Conservation (phyloP, 2,797 vertebrate species). For the Notolabrus celidotus region DNA sequence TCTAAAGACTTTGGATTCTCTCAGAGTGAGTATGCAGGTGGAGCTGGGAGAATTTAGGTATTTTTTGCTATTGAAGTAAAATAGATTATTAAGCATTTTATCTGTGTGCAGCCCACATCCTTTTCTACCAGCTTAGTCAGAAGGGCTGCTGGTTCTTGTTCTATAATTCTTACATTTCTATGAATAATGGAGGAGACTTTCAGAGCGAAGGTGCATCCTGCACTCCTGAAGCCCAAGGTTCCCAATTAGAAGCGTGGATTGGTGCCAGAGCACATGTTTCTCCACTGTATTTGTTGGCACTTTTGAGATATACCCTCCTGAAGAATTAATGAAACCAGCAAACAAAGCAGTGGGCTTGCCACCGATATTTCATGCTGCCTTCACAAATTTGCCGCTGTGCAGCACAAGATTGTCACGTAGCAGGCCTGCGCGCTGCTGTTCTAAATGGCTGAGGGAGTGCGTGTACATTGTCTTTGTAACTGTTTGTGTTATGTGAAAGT, state of each 20-base stretch:
- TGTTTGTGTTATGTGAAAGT: constrained; percentile 71
- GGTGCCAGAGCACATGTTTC: constrained; percentile 86
- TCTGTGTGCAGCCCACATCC: constrained; percentile 56
- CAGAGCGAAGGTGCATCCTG: constrained; percentile 82
- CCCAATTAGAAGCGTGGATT: constrained; percentile 85
- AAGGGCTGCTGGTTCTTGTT: constrained; percentile 76
- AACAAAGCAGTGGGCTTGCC: constrained; percentile 79
- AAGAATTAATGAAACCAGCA: constrained; percentile 88
- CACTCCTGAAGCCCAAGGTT: constrained; percentile 81
- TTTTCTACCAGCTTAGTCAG: constrained; percentile 67
- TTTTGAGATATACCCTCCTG: constrained; percentile 84
- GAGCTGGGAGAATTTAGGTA: constrained; percentile 20
- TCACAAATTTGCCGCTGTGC: constrained; percentile 80
- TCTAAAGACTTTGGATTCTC: constrained; percentile 30
- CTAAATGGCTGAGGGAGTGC: constrained; percentile 74
- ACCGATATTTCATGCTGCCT: constrained; percentile 81
- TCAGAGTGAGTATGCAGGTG: constrained; percentile 24
- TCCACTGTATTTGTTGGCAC: constrained; percentile 83
- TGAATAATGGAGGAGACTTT: constrained; percentile 87
- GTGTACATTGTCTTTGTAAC: constrained; percentile 72
- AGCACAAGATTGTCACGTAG: constrained; percentile 77
- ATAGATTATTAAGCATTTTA: constrained; percentile 74
- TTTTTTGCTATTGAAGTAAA: constrained; percentile 50
- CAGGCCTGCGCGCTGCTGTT: constrained; percentile 49
- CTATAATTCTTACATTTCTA: constrained; percentile 79